phyloP scores from a whole-genome alignment of 2,888 invertebrate genomes.

The Cataglyphis rosenhaueri region DNA sequence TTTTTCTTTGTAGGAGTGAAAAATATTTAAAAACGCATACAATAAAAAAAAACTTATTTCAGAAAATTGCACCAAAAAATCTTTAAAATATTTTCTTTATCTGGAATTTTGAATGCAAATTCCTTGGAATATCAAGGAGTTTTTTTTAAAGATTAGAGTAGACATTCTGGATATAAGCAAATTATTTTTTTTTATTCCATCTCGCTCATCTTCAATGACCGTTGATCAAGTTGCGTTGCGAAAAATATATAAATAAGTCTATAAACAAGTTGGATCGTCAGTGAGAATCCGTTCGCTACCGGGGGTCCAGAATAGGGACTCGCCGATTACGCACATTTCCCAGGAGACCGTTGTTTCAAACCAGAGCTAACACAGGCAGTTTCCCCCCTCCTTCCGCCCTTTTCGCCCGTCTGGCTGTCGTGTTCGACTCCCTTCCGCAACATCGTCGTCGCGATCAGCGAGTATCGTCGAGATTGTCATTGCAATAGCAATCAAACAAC shows the following conservation, averaged over 20 bases:
- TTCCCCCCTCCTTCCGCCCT: conserved; percentile 45
- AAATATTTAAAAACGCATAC: too few species aligned
- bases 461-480: conserved; percentile 47
- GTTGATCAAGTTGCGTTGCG: conserved; percentile 26
- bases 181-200: not conserved
- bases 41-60: too few species aligned
- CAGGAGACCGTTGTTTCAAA: conserved; percentile 78
- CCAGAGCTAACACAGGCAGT: conserved; percentile 68
- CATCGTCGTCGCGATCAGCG: conserved; percentile 60
- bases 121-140: too few species aligned
- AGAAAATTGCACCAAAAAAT: too few species aligned
- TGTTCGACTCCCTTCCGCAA: conserved; percentile 44
- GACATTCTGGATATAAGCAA: not conserved
- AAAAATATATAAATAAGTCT: not conserved
- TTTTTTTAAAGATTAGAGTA: too few species aligned
- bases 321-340: conserved; percentile 85
- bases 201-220: not conserved
- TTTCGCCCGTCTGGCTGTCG: conserved; percentile 13
- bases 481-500: conserved; percentile 49
- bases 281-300: conserved; percentile 74
- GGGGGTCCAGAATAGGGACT: conserved; percentile 77
- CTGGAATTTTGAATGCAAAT: too few species aligned
- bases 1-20: too few species aligned
- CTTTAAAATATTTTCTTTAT: too few species aligned
- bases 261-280: conserved; percentile 62